phyloP scores from a whole-genome alignment of 2,113 vertebrate species.

The Leucoraja erinaceus region DNA sequence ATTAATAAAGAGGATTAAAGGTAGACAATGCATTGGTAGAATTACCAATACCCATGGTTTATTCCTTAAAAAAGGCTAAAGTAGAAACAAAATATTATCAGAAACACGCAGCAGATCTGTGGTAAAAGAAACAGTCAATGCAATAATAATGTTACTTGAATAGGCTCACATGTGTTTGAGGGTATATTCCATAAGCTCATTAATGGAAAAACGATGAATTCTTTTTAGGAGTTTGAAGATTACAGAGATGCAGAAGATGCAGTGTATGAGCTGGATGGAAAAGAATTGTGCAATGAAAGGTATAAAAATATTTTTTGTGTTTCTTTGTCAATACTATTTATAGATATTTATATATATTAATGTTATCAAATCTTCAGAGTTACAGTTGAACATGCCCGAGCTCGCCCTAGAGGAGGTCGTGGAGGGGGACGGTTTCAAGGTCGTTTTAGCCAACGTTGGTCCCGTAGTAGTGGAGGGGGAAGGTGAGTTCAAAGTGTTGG shows the following conservation, averaged over 20 bases:
- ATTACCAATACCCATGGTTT: no score
- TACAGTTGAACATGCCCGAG: conserved; percentile 88
- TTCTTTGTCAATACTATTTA: no score
- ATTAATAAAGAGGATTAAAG: no score
- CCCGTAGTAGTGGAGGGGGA: conserved; percentile 72
- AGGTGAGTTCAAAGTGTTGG: conserved; percentile 46
- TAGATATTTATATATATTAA: neutral
- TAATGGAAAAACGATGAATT: neutral
- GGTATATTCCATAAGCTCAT: no score
- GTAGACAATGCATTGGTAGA: no score
- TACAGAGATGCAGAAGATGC: conserved; percentile 87
- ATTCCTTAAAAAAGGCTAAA: no score
- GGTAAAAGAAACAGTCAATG: no score
- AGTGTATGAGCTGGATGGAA: conserved; percentile 83
- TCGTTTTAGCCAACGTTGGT: conserved; percentile 78
- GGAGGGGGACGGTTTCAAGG: conserved; percentile 76
- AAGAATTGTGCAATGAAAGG: conserved; percentile 85
- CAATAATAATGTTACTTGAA: no score
- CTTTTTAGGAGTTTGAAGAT: conserved; percentile 80
- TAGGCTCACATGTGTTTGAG: neutral
- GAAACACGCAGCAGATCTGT: no score
- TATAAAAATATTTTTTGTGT: conserved; percentile 42
- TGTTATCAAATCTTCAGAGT: conserved; percentile 56
- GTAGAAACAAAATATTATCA: no score
- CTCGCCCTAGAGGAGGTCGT: conserved; percentile 72